Evolutionary conservation across 2,113 vertebrate species (phyloP), one percentile per base, ranked within the genome.

Genomic region (Eubucco bourcierii): DNA sequence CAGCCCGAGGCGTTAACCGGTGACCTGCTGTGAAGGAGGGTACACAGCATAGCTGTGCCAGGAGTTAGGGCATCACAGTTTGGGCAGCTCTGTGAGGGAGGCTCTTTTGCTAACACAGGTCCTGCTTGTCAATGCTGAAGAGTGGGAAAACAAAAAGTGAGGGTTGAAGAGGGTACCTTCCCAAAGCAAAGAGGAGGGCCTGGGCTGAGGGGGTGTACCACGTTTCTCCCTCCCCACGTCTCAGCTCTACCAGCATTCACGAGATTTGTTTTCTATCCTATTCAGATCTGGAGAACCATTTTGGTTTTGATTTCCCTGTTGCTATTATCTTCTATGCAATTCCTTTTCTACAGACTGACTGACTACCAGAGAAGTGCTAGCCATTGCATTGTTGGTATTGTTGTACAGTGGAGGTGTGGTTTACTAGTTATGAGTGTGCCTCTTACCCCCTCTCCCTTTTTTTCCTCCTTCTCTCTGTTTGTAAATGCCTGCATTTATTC

Each of bases 291-390:
- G 90, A 96, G 84, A 93, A 94, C 80, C 96, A 37, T 96, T 89
- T 94, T 68, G 92, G 93, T 88, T 98, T 97, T 95, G 94, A 97
- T 94, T 97, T 98, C 97, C 95, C 97, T 98, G 90, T 98, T 97
- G 98, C 97, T 98, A 98, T 99, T 99, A 98, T 98, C 98, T 98
- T 99, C 99, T 99, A 99, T 99, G 99, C 99, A 99, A 99, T 98
- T 98, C 98, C 97, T 98, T 98, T 98, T 98, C 95, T 98, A 98
- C 97, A 97, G 88, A 96, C 73, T 56, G 96, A 97, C 76, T 93
- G 61, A 93, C 97, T 96, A 95, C 96, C 90, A 91, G 97, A 98
- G 94, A 97, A 96, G 96, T 97, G 98, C 98, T 97, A 97, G 98
- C 97, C 97, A 96, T 97, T 98, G 96, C 91, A 94, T 97, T 97